Percentiles rank a stretch among this genome's conserved stretches.
Conservation (phyloP, 1,140 invertebrate genomes). For the Holotrichia oblita region DNA sequence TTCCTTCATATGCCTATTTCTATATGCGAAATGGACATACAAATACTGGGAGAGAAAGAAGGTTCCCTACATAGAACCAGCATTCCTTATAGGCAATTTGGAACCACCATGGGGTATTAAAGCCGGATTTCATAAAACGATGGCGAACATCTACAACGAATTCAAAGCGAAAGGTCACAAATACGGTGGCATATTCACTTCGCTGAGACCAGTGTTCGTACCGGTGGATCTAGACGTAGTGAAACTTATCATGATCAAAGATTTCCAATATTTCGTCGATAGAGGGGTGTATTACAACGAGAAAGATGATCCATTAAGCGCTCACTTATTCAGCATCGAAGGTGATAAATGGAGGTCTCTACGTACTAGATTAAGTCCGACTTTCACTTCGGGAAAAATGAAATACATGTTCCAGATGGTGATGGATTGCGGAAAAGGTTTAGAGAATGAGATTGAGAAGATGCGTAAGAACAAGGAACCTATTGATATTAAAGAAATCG, state of each 20-base stretch:
- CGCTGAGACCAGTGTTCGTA: slow-evolving; percentile 62
- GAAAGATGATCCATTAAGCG: slow-evolving; percentile 63
- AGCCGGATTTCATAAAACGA: slow-evolving; percentile 51
- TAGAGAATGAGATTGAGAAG: neutral
- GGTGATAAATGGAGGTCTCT: slow-evolving; percentile 64
- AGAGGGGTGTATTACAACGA: slow-evolving; percentile 62
- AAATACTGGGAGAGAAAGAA: slow-evolving; percentile 43
- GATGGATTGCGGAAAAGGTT: slow-evolving; percentile 46
- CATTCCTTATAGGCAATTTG: slow-evolving; percentile 38
- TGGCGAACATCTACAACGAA: slow-evolving; percentile 52
- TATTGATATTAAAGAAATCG: slow-evolving; percentile 48
- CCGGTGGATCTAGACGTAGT: slow-evolving; percentile 68
- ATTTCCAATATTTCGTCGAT: slow-evolving; percentile 65
- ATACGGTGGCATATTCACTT: slow-evolving; percentile 62
- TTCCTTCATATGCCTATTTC: neutral
- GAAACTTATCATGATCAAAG: slow-evolving; percentile 65
- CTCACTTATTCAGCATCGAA: slow-evolving; percentile 65
- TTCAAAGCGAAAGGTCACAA: slow-evolving; percentile 47
- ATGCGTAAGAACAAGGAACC: neutral
- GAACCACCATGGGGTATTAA: slow-evolving; percentile 49
- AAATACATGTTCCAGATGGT: slow-evolving; percentile 62
- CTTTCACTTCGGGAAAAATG: slow-evolving; percentile 65
- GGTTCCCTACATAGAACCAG: slow-evolving; percentile 13
- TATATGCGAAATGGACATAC: neutral
- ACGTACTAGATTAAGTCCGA: slow-evolving; percentile 63